phyloP scores from a whole-genome alignment of 1,140 invertebrate genomes.

The Trichonephila clavipes region DNA sequence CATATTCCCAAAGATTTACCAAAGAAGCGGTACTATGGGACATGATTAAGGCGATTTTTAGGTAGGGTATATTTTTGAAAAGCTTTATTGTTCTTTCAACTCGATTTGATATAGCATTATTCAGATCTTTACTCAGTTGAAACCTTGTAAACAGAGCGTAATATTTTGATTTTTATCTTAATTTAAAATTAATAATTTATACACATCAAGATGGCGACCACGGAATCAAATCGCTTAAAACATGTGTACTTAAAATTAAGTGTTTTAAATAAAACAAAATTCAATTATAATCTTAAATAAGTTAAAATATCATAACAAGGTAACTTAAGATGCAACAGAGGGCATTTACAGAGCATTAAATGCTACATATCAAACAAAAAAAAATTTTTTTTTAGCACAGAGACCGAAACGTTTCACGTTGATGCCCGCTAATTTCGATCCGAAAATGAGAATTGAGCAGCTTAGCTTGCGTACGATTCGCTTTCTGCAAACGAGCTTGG shows the following conservation, averaged over 20 bases:
- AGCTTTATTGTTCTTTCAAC: neutral
- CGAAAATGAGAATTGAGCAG: slow-evolving; percentile 69
- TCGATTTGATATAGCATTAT: slow-evolving; percentile 18
- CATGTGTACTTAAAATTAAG: slow-evolving; percentile 70
- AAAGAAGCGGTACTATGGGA: slow-evolving; percentile 57
- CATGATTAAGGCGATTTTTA: slow-evolving; percentile 45
- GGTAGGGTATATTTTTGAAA: neutral
- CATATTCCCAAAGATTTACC: slow-evolving; percentile 70
- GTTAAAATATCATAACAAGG: slow-evolving; percentile 20
- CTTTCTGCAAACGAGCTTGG: slow-evolving; percentile 76
- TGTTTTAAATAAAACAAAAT: slow-evolving; percentile 18
- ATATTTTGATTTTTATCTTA: neutral
- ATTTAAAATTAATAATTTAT: slow-evolving; percentile 55
- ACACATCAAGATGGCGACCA: slow-evolving; percentile 74
- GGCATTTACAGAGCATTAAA: neutral
- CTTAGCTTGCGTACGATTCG: slow-evolving; percentile 76
- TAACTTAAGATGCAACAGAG: slow-evolving; percentile 59
- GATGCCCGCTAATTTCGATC: slow-evolving; percentile 72
- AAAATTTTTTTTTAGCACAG: slow-evolving; percentile 3
- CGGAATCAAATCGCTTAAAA: slow-evolving; percentile 65
- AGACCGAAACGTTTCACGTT: slow-evolving; percentile 40
- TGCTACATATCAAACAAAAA: slow-evolving; percentile 64
- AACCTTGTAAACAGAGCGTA: neutral
- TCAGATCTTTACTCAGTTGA: neutral
- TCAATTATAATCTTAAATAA: slow-evolving; percentile 49